Percentiles rank a stretch among this genome's conserved stretches.
phyloP scores from a whole-genome alignment of 2,113 vertebrate genomes.

The Uria aalge region DNA sequence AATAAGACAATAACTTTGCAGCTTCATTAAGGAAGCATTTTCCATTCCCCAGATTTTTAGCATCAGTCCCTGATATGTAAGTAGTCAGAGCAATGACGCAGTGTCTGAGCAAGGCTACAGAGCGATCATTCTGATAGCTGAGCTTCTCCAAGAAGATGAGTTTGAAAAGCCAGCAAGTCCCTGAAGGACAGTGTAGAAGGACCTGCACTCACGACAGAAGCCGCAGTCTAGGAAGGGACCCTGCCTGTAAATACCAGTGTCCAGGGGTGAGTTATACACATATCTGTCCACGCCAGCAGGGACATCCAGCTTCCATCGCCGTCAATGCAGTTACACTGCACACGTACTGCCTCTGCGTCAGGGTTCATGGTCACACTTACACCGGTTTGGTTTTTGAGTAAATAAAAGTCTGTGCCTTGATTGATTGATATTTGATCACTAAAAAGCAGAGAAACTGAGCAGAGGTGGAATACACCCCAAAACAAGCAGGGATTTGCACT shows the following conservation, averaged over 20 bases:
- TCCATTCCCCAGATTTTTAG: not conserved
- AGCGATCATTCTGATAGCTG: not conserved
- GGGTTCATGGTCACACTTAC: not conserved
- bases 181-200: not conserved
- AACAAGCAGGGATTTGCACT: not conserved
- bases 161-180: not conserved
- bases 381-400: not conserved
- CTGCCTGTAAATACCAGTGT: not conserved
- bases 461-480: not conserved
- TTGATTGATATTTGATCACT: not conserved
- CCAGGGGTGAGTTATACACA: not conserved
- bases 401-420: not conserved
- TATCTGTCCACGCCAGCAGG: not conserved
- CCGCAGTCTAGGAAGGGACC: not conserved
- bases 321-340: not conserved
- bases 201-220: not conserved
- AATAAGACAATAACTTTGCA: not conserved
- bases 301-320: not conserved
- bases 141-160: not conserved
- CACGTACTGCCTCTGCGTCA: not conserved
- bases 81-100: not conserved
- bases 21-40: not conserved
- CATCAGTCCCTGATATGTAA: rapidly evolving
- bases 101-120: not conserved
- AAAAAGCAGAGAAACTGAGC: not conserved